Evolutionary conservation across 2,797 vertebrate genomes (phyloP), one percentile per base, ranked within the genome.

Genomic region (Percopsis omiscomaycus): DNA sequence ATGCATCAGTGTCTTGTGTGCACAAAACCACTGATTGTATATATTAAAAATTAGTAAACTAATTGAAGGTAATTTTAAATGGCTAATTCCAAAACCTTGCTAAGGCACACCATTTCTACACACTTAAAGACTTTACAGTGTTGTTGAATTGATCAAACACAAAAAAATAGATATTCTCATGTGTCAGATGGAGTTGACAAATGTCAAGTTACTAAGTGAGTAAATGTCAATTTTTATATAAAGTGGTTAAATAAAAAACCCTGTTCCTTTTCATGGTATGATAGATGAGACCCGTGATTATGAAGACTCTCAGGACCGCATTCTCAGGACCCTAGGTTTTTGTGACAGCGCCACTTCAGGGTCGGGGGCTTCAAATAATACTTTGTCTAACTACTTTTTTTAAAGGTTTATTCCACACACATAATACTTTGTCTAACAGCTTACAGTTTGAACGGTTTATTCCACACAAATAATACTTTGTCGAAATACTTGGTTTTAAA

Each of bases 1-100:
- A 15, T 49, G 48, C 48, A 49, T 49, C 48, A 49, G 48, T 49
- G 48, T 49, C 48, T 49, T 49, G 48, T 49, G 48, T 49, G 48
- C 48, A 49, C 10, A 49, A 49, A 49, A 49, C 48, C 48, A 49
- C 48, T 1, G 48, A 49, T 49, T 49, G 0, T 48, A 48, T 49
- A 15, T 49, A 49, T 49, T 4, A 49, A 49, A 49, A 49, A 49
- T 49, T 13, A 49, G 0, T 15, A 49, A 15, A 5, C 4, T 15
- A 22, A 51, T 5, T 51, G n/a, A 15, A 15, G 48, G 48, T 49
- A 51, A 3, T 51, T 16, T 8, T 1, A 49, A 51, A 22, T 51
- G 15, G 15, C 4, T 5, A 6, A 15, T 16, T 51, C 22, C 15
- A 22, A 16, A 22, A 16, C 6, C 5, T 22, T 22, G 27, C 9